Conservation (phyloP, 2,888 invertebrate genomes). For the Macrophya annulata region DNA sequence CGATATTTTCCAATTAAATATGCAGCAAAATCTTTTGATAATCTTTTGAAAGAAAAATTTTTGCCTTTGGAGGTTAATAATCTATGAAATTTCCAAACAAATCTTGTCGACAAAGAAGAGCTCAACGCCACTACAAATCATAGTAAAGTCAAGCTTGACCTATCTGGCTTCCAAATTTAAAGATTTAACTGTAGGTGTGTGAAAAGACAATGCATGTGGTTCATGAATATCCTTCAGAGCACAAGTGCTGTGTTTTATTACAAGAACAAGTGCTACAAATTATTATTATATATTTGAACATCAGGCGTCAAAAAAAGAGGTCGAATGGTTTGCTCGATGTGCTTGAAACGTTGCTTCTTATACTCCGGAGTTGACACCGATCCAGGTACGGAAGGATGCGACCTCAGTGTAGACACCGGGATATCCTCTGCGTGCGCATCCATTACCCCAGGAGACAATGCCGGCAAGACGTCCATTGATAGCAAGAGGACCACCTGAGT, state of each 20-base stretch:
- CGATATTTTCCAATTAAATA: too few relatives aligned
- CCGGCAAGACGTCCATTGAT: conserved; percentile 67
- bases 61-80: too few relatives aligned
- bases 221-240: neutral
- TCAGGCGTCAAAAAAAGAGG: conserved; percentile 80
- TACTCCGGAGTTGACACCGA: conserved; percentile 60
- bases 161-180: neutral
- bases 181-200: neutral
- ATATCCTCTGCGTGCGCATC: conserved; percentile 80
- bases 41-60: too few relatives aligned
- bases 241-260: conserved; percentile 27
- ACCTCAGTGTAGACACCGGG: conserved; percentile 81
- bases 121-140: neutral
- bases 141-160: neutral
- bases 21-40: too few relatives aligned
- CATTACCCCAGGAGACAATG: conserved; percentile 80
- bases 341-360: conserved; percentile 36
- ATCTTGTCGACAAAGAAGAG: neutral
- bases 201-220: neutral
- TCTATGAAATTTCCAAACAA: neutral
- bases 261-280: neutral
- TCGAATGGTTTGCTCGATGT: conserved; percentile 76
- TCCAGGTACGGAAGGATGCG: conserved; percentile 79
- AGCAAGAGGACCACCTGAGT: conserved; percentile 72
- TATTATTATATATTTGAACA: conserved; percentile 77